Evolutionary conservation across 2,797 vertebrate genomes (phyloP), one percentile per base, ranked within the genome.

Genomic region (Alosa sapidissima): DNA sequence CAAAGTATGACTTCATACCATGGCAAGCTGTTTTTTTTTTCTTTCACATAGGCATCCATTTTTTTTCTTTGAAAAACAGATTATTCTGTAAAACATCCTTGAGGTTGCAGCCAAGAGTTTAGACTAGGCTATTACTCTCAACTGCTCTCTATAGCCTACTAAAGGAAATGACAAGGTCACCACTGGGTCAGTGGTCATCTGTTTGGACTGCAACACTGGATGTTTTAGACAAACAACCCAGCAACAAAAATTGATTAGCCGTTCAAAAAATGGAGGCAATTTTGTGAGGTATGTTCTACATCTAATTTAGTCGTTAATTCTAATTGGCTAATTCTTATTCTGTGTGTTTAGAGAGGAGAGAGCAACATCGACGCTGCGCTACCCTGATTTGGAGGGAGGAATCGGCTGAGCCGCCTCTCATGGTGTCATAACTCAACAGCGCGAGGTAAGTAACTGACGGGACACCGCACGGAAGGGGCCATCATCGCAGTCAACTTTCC

Each of bases 401-500:
- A 78, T 78, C 41, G 72, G 41, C 16, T 78, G 72, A 41, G 72
- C 72, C 41, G 41, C 72, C 72, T 78, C 72, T 78, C 19, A 45
- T 65, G n/a, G 36, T 72, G 65, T 78, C 72, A 78, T 78, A 78
- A 78, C 16, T 78, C 72, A 78, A 78, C 41, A 78, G 72, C 72
- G 72, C 19, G 72, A 78, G 72, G 72, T 78, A 36, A 36, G 72
- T 41, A 78, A 78, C 72, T 78, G 72, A 78, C 72, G 72, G 72
- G 72, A 47, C 72, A 47, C 36, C 19, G 72, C 72, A 21, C 72
- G 41, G 72, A 78, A 78, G 72, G 41, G 36, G 41, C 45, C 72
- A 14, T 78, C 72, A 78, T 78, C 72, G 72, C 72, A 78, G 14
- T 78, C 72, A 36, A 47, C 41, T 47, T 45, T 47, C 41, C 72